Percentiles rank a stretch among this genome's conserved stretches.
These are phyloP conservation scores for Drosophila pegasa DNA, from an alignment of 2,888 invertebrate species.

Conservation along the genomic window DNA sequence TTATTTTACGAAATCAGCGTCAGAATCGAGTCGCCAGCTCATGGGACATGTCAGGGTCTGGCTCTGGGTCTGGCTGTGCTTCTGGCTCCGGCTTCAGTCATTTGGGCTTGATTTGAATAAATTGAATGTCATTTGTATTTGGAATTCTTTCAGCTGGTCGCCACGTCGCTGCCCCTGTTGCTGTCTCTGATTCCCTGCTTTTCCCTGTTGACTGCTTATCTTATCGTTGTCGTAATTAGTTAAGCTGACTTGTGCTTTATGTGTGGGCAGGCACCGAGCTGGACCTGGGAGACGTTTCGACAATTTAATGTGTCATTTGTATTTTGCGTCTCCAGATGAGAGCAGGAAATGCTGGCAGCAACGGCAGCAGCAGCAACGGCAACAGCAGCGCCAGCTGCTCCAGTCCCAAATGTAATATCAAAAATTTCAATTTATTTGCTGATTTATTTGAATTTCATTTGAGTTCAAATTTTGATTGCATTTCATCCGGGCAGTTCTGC, in stretches of 20 bases:
- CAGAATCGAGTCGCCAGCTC: constrained; percentile 48
- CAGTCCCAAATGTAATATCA: constrained; percentile 62
- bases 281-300: constrained; percentile 35
- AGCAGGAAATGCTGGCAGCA: constrained; percentile 49
- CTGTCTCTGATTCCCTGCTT: constrained; percentile 8
- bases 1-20: constrained; percentile 75
- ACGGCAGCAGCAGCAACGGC: constrained; percentile 6
- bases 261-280: constrained; percentile 42
- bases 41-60: constrained; percentile 42
- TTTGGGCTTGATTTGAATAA: constrained; percentile 79
- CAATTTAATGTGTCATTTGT: constrained; percentile 72
- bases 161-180: too few relatives aligned
- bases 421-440: constrained; percentile 76
- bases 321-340: constrained; percentile 25
- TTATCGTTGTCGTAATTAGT: constrained; percentile 78
- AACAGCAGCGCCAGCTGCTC: constrained; percentile 24
- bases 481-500: constrained; percentile 44
- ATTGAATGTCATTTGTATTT: constrained; percentile 80
- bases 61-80: constrained; percentile 2
- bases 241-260: constrained; percentile 71
- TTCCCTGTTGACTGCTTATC: constrained; percentile 65
- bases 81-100: constrained; percentile 28
- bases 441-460: constrained; percentile 75
- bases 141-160: constrained; percentile 61
- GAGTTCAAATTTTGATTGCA: constrained; percentile 64